These are phyloP conservation scores for Hemiscyllium ocellatum DNA, from an alignment of 2,113 vertebrate genomes.

Conservation along the genomic window DNA sequence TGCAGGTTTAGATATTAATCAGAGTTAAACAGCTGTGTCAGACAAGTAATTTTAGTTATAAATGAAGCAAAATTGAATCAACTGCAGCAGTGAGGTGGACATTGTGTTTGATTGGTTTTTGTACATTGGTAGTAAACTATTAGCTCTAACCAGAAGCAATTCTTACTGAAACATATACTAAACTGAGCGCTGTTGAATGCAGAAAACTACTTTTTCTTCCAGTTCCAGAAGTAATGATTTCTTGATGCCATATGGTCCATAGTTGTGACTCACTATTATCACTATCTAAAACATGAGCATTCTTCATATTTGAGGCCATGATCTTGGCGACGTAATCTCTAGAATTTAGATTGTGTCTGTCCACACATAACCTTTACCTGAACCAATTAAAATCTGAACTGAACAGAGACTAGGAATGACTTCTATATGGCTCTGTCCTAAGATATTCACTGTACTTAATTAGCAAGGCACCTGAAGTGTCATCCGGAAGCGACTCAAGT, in stretches of 20 bases:
- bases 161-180: background rate
- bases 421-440: background rate
- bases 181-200: background rate
- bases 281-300: background rate
- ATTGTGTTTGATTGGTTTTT: too few relatives aligned
- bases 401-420: background rate
- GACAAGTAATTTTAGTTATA: conserved; percentile 4
- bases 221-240: background rate
- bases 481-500: background rate
- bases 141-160: background rate
- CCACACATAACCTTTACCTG: background rate
- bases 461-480: background rate
- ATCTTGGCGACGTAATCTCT: background rate
- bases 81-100: background rate
- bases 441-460: background rate
- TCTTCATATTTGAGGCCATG: background rate
- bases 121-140: background rate
- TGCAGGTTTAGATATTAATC: conserved; percentile 26
- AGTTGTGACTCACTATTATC: background rate
- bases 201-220: background rate
- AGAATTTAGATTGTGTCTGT: background rate
- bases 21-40: conserved; percentile 5
- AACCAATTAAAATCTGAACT: background rate
- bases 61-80: background rate
- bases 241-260: background rate